A percentile compares a stretch with the other conserved stretches of the same genome.
These are phyloP conservation scores for Palythoa grandiflora DNA, from an alignment of 92 coral and sea anemone species.

Conservation along the genomic window DNA sequence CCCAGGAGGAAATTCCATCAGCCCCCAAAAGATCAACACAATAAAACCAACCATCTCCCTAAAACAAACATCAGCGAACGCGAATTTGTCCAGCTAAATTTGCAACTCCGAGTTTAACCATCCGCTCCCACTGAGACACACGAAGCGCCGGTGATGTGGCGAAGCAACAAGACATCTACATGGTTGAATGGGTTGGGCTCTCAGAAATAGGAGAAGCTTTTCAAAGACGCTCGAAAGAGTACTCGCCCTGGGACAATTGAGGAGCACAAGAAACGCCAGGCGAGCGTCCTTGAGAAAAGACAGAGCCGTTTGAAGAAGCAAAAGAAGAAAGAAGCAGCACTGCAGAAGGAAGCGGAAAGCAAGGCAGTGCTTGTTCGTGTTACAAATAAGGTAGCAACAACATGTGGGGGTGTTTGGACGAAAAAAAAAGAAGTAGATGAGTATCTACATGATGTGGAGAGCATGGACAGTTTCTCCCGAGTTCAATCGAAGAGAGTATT, in stretches of 20 bases:
- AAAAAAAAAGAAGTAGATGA: conserved; percentile 29
- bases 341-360: conserved; percentile 31
- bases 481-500: too few species aligned
- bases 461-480: background rate
- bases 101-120: conserved; percentile 12
- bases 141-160: conserved; percentile 26
- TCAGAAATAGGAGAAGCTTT: background rate
- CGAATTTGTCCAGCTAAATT: background rate
- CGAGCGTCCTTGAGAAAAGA: background rate
- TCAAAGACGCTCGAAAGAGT: conserved; percentile 7
- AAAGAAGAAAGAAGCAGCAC: conserved; percentile 23
- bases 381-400: conserved; percentile 24
- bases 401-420: conserved; percentile 30
- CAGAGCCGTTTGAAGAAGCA: background rate
- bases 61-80: conserved; percentile 4
- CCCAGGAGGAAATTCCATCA: conserved; percentile 13
- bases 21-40: background rate
- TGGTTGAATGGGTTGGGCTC: background rate
- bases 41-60: background rate
- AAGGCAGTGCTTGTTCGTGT: conserved; percentile 31
- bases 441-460: conserved; percentile 19
- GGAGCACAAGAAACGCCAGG: conserved; percentile 25
- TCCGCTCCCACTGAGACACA: conserved; percentile 23
- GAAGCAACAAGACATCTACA: background rate
- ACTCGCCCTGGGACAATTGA: conserved; percentile 6